A percentile compares a stretch with the other conserved stretches of the same genome.
phyloP scores from a whole-genome alignment of 1,140 invertebrate species.

The Drosophila chauvacae region DNA sequence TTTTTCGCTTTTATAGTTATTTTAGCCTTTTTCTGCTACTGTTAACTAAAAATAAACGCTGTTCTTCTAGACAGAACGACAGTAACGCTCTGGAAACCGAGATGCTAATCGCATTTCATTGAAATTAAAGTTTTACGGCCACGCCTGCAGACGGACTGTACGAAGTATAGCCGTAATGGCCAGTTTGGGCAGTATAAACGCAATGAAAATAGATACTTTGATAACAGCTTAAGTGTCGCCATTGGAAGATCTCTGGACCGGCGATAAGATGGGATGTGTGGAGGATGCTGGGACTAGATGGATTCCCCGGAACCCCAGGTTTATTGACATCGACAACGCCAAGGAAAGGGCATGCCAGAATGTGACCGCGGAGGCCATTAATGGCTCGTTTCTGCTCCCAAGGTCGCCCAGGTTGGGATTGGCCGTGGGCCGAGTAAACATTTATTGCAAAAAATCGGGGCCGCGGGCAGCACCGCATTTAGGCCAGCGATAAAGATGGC shows the following conservation, averaged over 20 bases:
- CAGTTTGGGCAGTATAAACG: conserved; percentile 56
- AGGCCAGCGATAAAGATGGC: conserved; percentile 24
- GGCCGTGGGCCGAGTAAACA: conserved; percentile 31
- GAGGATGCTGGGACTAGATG: conserved; percentile 27
- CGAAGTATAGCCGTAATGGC: conserved; percentile 22
- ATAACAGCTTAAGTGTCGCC: conserved; percentile 70
- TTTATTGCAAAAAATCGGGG: conserved; percentile 30
- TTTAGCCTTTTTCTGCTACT: conserved; percentile 17
- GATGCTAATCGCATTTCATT: conserved; percentile 68
- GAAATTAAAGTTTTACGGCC: conserved; percentile 66
- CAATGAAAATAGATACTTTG: conserved; percentile 79
- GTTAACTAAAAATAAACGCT: conserved; percentile 20
- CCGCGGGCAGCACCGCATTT: conserved; percentile 11
- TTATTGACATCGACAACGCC: conserved; percentile 62
- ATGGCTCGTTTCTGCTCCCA: conserved; percentile 40
- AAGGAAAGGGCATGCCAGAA: conserved; percentile 37
- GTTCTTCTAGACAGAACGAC: background rate
- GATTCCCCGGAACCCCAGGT: conserved; percentile 64
- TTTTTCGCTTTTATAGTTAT: background rate
- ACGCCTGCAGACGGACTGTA: conserved; percentile 21
- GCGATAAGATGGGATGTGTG: conserved; percentile 36
- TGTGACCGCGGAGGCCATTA: conserved; percentile 21
- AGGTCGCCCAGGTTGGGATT: conserved; percentile 48
- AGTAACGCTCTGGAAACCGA: conserved; percentile 44
- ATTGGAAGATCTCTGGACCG: conserved; percentile 27